A percentile compares a stretch with the other conserved stretches of the same genome.
Conservation (phyloP, 2,113 vertebrate species). For the Mesitornis unicolor region DNA sequence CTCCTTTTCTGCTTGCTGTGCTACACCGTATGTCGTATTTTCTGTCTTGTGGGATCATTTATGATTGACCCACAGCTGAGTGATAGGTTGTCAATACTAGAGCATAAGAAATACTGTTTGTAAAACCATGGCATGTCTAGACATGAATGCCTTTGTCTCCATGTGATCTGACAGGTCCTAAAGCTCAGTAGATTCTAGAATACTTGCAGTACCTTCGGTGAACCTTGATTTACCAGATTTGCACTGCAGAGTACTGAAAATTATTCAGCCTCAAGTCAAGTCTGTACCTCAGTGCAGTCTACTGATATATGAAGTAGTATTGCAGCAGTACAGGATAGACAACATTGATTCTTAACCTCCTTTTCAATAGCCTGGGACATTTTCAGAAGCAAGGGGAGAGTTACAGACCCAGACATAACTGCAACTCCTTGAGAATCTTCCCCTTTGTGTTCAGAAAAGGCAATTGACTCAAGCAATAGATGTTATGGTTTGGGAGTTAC, state of each 20-base stretch:
- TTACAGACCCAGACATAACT: background rate
- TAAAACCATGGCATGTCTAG: background rate
- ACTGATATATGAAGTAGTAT: background rate
- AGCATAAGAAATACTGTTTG: background rate
- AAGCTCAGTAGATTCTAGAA: background rate
- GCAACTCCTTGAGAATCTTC: background rate
- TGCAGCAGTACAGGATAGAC: background rate
- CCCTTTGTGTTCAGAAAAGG: background rate
- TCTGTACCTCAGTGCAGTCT: background rate
- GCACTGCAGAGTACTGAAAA: background rate
- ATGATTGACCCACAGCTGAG: background rate
- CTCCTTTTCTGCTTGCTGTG: background rate
- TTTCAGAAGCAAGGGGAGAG: background rate
- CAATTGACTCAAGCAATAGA: background rate
- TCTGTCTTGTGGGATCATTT: background rate
- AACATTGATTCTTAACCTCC: background rate
- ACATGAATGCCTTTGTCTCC: background rate
- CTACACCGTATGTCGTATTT: background rate
- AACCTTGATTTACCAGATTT: background rate
- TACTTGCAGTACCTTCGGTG: background rate
- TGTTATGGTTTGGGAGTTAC: background rate
- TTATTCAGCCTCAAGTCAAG: background rate
- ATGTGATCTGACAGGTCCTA: background rate
- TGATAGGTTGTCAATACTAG: background rate
- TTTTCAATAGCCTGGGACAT: background rate